Conservation (phyloP, 2,113 vertebrate species). For the Lipotes vexillifer region DNA sequence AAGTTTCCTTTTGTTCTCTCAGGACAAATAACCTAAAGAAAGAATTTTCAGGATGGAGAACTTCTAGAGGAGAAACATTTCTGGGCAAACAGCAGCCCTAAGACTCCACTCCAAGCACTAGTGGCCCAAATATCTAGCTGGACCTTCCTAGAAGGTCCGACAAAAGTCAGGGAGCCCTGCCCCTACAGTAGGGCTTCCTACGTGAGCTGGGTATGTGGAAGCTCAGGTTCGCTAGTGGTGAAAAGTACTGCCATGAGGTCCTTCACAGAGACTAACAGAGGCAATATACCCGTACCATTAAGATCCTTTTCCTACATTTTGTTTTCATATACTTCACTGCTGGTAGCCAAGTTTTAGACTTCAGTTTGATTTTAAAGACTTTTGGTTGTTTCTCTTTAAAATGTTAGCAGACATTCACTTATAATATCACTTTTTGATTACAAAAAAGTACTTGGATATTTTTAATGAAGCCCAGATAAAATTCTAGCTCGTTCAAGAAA, state of each 20-base stretch:
- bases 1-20: background rate
- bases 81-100: background rate
- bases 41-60: background rate
- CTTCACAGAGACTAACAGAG: background rate
- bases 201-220: background rate
- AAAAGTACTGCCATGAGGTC: background rate
- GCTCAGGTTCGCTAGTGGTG: background rate
- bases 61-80: background rate
- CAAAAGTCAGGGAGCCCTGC: background rate
- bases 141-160: background rate
- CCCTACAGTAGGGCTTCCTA: background rate
- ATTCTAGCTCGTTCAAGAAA: background rate
- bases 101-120: background rate
- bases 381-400: background rate
- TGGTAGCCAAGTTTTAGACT: background rate
- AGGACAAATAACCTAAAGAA: background rate
- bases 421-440: background rate
- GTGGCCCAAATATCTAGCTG: background rate
- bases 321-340: background rate
- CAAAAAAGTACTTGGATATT: background rate
- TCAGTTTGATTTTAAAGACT: background rate
- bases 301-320: background rate
- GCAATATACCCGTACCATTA: background rate
- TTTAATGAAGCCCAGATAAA: slow-evolving; percentile 8
- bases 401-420: background rate